Base-by-base conservation (phyloP, 2,888 invertebrate genomes). In the Melipona bicolor region DNA sequence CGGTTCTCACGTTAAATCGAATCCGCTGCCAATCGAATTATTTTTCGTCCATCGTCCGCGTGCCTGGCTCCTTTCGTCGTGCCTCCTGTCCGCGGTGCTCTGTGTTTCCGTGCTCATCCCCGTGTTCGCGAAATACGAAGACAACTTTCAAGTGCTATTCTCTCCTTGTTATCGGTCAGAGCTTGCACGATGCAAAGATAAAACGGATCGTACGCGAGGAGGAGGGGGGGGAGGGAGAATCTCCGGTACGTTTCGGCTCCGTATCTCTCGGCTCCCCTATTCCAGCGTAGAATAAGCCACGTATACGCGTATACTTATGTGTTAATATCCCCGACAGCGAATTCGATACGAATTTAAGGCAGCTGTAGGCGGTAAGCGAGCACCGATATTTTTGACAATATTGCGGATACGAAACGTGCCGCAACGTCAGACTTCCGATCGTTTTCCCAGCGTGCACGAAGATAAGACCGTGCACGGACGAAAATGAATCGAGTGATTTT, bases 1-100 rank as follows among this genome's bases (percentile, higher is more conserved):
- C 91, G 91, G 90, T 93, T 93, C 93, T 93, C 92, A 92, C 93
- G 91, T 93, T 91, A 89, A 90, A 91, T 91, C 90, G 90, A 87
- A 89, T 89, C 87, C 81, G 71, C 85, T 87, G 89, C 88, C 91
- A 87, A 92, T 92, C 91, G 90, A 91, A 91, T 91, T 90, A 91
- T 91, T 91, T 36, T 90, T 88, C 87, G 88, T 89, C 85, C 84
- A 83, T 88, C 88, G 75, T 85, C 62, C 73, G 50, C 54, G 69
- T 59, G 49, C 36, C 17, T 13, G 62, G 62, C 64, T 27, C n/a
- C 27, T 62, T 32, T 32, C 62, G 27, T 54, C 21, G 3, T 11
- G 21, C 21, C 21, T 19, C 61, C 61, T 11, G 15, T 61, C 24
- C 24, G 15, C 3, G 24, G 24, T 17, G 36, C 36, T 36, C 9